Conservation (phyloP, 2,797 vertebrate species). For the Syngnathus rostellatus region DNA sequence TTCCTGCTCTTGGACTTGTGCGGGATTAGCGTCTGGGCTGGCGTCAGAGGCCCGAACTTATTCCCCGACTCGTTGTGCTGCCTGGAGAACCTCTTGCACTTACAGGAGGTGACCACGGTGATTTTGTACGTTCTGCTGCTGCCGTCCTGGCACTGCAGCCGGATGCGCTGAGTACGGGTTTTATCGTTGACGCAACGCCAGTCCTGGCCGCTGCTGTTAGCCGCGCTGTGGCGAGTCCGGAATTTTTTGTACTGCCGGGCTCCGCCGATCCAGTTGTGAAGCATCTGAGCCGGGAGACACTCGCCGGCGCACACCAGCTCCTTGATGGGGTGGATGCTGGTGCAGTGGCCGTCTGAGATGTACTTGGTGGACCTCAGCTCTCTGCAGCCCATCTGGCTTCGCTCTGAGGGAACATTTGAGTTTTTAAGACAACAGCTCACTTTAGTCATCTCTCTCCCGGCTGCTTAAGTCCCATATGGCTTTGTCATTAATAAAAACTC, state of each 20-base stretch:
- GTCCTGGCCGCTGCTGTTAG: slow-evolving; percentile 53
- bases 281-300: slow-evolving; percentile 82
- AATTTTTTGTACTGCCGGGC: slow-evolving; percentile 57
- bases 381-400: slow-evolving; percentile 83
- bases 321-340: slow-evolving; percentile 87
- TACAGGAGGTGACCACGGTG: slow-evolving; percentile 89
- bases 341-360: slow-evolving; percentile 96
- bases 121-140: slow-evolving; percentile 90
- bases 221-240: slow-evolving; percentile 79
- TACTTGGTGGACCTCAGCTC: slow-evolving; percentile 93
- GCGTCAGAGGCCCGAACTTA: slow-evolving; percentile 74
- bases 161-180: slow-evolving; percentile 86
- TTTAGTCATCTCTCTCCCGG: too few relatives aligned
- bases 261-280: slow-evolving; percentile 87
- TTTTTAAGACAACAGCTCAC: too few relatives aligned
- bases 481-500: too few relatives aligned
- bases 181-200: slow-evolving; percentile 89
- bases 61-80: slow-evolving; percentile 86
- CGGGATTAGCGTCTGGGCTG: slow-evolving; percentile 71
- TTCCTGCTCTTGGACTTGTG: slow-evolving; percentile 77
- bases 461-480: too few relatives aligned
- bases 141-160: slow-evolving; percentile 84
- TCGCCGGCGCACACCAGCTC: slow-evolving; percentile 94
- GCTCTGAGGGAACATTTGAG: slow-evolving; percentile 50
- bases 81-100: slow-evolving; percentile 86